These are phyloP conservation scores for Oncorhynchus gorbuscha DNA, from an alignment of 2,113 vertebrate species.

Conservation along the genomic window DNA sequence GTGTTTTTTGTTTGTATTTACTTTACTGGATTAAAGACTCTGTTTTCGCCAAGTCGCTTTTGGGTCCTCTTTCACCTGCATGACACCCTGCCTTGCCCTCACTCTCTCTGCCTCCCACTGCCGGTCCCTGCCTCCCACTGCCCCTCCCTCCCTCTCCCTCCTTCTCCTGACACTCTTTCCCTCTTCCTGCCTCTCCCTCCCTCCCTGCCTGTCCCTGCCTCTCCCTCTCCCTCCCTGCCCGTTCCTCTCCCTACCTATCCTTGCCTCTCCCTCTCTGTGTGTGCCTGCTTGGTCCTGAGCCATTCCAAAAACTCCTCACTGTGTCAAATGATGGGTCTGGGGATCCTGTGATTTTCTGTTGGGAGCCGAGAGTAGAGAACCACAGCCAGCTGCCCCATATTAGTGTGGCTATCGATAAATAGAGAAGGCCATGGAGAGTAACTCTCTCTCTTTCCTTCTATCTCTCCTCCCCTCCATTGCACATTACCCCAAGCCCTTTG, in stretches of 20 bases:
- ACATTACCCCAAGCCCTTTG: neutral
- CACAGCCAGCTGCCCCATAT: neutral
- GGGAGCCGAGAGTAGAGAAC: slow-evolving; percentile 21
- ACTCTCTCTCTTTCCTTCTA: slow-evolving; percentile 15
- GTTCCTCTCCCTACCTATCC: neutral
- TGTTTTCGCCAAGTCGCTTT: no score
- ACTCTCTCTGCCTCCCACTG: no score
- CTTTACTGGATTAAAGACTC: no score
- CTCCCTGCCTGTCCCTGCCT: no score
- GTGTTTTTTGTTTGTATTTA: no score
- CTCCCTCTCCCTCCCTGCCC: no score
- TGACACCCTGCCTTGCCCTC: no score
- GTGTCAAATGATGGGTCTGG: slow-evolving; percentile 33
- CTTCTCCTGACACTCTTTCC: no score
- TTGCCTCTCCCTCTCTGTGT: slow-evolving; percentile 19
- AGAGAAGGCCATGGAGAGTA: slow-evolving; percentile 3
- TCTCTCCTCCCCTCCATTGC: neutral
- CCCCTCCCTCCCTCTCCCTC: no score
- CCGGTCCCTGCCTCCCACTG: no score
- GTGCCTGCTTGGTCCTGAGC: slow-evolving; percentile 10
- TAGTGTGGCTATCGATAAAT: neutral
- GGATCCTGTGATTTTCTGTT: slow-evolving; percentile 26
- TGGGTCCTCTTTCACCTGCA: no score
- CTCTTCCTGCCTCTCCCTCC: no score
- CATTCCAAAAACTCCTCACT: slow-evolving; percentile 26